A percentile compares a stretch with the other conserved stretches of the same genome.
These are phyloP conservation scores for Brenthis hecate DNA, from an alignment of 2,888 invertebrate species.

Conservation along the genomic window DNA sequence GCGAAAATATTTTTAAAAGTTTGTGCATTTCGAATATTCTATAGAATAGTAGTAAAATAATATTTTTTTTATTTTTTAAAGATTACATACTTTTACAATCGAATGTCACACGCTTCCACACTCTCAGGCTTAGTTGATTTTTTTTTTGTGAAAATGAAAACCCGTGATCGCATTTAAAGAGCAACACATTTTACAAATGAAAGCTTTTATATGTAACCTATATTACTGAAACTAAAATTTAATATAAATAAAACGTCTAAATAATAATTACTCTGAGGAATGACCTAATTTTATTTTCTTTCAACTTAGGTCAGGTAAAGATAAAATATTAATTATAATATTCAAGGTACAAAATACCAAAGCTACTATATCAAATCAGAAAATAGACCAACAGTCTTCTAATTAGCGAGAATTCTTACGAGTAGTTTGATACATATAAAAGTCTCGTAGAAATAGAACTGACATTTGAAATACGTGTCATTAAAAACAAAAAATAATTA, in stretches of 20 bases:
- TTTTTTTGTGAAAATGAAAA: neutral
- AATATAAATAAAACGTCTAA: neutral
- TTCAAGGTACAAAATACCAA: neutral
- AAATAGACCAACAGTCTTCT: neutral
- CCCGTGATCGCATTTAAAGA: neutral
- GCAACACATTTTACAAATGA: neutral
- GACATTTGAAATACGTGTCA: conserved; percentile 20
- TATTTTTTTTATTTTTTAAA: neutral
- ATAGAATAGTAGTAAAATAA: no score
- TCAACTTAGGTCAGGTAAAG: neutral
- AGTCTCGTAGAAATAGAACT: conserved; percentile 9
- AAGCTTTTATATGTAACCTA: neutral
- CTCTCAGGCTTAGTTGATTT: neutral
- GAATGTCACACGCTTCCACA: neutral
- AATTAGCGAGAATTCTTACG: conserved; percentile 10
- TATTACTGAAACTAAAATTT: conserved; percentile 3
- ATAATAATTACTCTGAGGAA: neutral
- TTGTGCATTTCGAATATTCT: no score
- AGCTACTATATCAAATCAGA: neutral
- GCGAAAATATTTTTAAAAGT: conserved; percentile 1
- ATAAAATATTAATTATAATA: neutral
- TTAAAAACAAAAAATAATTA: conserved; percentile 29
- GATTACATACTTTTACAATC: no score
- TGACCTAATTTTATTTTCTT: neutral
- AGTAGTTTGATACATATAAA: neutral